Percentiles rank a stretch among this genome's conserved stretches.
Conservation (phyloP, 2,113 vertebrate species). For the Mustela lutreola region DNA sequence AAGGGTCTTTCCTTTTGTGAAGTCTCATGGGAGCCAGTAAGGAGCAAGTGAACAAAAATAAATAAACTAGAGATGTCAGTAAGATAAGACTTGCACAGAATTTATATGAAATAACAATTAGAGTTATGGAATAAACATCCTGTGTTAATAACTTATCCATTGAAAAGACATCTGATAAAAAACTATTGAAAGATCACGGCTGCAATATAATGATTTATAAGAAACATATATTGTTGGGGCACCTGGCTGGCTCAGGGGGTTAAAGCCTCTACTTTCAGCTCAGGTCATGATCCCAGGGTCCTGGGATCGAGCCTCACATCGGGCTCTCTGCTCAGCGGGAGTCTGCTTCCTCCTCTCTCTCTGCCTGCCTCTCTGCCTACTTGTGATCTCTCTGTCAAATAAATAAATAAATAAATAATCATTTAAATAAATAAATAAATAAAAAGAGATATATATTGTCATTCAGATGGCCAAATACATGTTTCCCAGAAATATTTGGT, state of each 20-base stretch:
- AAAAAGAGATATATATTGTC: neutral
- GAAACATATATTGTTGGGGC: neutral
- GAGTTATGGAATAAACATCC: neutral
- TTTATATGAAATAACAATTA: slow-evolving; percentile 11
- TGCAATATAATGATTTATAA: neutral
- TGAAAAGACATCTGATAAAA: neutral
- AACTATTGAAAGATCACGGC: neutral
- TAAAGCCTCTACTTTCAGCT: too few relatives aligned
- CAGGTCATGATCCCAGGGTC: too few relatives aligned
- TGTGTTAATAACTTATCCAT: neutral
- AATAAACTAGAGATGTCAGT: neutral
- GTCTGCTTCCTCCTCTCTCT: too few relatives aligned
- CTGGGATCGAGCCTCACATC: too few relatives aligned
- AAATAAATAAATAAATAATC: too few relatives aligned
- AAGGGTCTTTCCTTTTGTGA: neutral
- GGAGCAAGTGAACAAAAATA: neutral
- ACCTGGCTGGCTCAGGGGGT: too few relatives aligned
- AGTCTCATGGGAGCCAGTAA: neutral
- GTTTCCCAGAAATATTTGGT: neutral
- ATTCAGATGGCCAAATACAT: neutral
- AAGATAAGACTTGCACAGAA: neutral
- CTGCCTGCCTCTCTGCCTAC: too few relatives aligned
- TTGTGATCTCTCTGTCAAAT: too few relatives aligned
- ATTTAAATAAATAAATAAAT: too few relatives aligned
- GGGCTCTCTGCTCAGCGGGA: too few relatives aligned